These are phyloP conservation scores for Thalpophila matura DNA, from an alignment of 2,888 invertebrate genomes.

Conservation along the genomic window DNA sequence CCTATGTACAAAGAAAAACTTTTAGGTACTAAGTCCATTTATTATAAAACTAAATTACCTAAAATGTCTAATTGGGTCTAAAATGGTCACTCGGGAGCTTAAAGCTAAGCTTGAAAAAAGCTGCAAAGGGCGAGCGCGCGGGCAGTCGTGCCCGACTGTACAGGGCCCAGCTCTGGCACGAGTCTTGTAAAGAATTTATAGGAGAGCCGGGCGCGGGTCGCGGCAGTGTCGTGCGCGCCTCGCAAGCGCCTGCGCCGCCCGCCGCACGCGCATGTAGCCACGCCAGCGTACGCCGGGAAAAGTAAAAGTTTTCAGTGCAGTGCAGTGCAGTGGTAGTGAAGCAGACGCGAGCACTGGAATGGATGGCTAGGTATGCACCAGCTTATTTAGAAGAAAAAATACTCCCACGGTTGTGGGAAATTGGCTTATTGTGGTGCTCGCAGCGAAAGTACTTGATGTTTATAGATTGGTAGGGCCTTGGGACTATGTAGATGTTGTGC, in stretches of 20 bases:
- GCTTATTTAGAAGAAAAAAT: slow-evolving; percentile 62
- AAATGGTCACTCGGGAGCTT: slow-evolving; percentile 6
- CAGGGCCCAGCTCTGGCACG: slow-evolving; percentile 86
- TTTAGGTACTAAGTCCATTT: neutral
- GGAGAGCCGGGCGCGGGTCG: slow-evolving; percentile 82
- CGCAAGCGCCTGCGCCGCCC: slow-evolving; percentile 67
- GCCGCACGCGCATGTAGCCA: slow-evolving; percentile 42
- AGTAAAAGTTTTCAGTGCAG: slow-evolving; percentile 79
- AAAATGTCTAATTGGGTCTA: no score
- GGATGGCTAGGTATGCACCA: slow-evolving; percentile 82
- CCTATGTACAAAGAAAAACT: no score
- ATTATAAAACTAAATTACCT: no score
- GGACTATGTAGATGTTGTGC: slow-evolving; percentile 49
- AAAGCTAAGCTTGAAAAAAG: slow-evolving; percentile 37
- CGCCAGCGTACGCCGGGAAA: slow-evolving; percentile 66
- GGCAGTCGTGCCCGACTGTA: slow-evolving; percentile 78
- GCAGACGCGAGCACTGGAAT: slow-evolving; percentile 74
- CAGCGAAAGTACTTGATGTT: slow-evolving; percentile 63
- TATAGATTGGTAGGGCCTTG: slow-evolving; percentile 62
- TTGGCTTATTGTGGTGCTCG: slow-evolving; percentile 55
- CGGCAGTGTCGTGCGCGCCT: slow-evolving; percentile 73
- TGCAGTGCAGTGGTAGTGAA: slow-evolving; percentile 77
- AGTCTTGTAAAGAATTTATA: slow-evolving; percentile 89
- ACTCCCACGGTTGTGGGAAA: slow-evolving; percentile 65
- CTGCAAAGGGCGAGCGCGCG: slow-evolving; percentile 70